Percentiles rank a stretch among this genome's conserved stretches.
Conservation (phyloP, 2,888 invertebrate species). For the Hetaerina titia region DNA sequence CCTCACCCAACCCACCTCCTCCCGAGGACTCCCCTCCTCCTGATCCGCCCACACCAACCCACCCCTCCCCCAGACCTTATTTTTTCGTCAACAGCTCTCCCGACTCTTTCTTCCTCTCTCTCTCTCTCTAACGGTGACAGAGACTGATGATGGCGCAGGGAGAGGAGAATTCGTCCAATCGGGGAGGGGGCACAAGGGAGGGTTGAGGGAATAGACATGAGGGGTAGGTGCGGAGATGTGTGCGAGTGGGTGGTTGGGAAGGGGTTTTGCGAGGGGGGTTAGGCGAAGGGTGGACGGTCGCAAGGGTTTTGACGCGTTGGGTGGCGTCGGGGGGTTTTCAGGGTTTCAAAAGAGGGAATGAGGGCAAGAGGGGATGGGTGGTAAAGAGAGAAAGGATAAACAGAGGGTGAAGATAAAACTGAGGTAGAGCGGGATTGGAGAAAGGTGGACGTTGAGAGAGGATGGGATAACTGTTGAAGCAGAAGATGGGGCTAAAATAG, state of each 20-base stretch:
- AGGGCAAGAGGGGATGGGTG: not conserved
- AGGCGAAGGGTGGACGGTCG: conserved; percentile 22
- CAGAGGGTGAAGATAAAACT: not conserved
- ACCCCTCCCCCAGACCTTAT: conserved; percentile 25
- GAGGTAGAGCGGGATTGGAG: not conserved
- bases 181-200: not conserved
- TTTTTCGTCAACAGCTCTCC: conserved; percentile 66
- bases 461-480: not conserved
- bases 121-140: conserved; percentile 63
- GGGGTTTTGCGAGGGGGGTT: not conserved
- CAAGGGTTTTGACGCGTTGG: conserved; percentile 59
- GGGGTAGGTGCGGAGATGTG: not conserved
- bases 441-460: not conserved
- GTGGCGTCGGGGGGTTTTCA: not conserved
- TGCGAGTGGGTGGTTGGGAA: not conserved
- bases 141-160: conserved; percentile 51
- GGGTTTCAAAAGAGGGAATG: not conserved
- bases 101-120: not conserved
- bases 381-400: not conserved
- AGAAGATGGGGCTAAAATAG: not conserved
- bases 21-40: not conserved
- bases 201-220: not conserved
- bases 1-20: not conserved
- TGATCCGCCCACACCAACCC: not conserved
- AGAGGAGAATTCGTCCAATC: conserved; percentile 1